Base-by-base conservation (phyloP, 2,797 vertebrate genomes). In the Enteromius treurensis region DNA sequence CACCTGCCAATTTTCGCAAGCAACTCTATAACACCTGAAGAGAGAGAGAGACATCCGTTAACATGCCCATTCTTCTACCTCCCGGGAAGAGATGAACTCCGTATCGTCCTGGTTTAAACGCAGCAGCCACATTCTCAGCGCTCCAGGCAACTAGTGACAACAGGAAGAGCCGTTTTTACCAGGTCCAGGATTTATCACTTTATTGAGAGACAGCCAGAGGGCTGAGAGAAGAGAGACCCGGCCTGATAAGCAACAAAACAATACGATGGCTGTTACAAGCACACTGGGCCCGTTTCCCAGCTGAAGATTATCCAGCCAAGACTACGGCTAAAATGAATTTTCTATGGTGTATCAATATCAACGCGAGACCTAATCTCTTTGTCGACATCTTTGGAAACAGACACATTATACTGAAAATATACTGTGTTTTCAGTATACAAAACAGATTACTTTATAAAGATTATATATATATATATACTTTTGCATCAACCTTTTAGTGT, bases 171-270 rank as follows among this genome's bases (percentile, higher is more conserved):
- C 15, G 42, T 74, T 81, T 81, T 74, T 74, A 74, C 69, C 79
- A 47, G 75, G 26, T 60, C 42, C 55, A 51, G 55, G 55, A 81
- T 81, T 81, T 81, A 81, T 81, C 55, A 73, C 79, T 81, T 81
- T 42, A 64, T 34, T 60, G 79, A 73, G 79, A 74, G 69, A 73
- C 69, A 64, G 79, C 79, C 69, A 64, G 69, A 81, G 79, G 79
- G 55, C 79, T 73, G 79, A 34, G 69, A 55, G 64, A 23, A 32
- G 37, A 81, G 79, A 81, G 64, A 49, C 55, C 42, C 19, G 5
- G 58, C 29, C 79, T 81, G 79, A 81, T 81, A 74, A 81, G 79
- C 69, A 81, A 81, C 79, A 81, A 73, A 81, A 60, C 79, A 81
- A 74, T 64, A 51, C 9, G 42, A 81, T 17, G 55, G 58, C 69